phyloP scores from a whole-genome alignment of 2,888 invertebrate genomes.

The Phengaris arion region DNA sequence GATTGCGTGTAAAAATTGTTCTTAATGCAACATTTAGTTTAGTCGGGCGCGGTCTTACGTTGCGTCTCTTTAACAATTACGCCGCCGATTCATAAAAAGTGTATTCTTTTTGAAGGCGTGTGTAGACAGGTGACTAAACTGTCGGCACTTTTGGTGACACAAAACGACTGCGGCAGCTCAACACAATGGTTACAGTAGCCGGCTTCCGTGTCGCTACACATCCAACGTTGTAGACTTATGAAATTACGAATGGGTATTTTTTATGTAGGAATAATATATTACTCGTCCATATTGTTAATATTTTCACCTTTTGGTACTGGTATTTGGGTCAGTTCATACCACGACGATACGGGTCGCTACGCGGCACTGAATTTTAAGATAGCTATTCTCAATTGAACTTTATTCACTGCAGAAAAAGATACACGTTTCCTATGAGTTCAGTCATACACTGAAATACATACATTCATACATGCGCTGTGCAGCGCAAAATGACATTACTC shows the following conservation, averaged over 20 bases:
- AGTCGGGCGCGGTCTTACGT: not conserved
- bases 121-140: conserved; percentile 59
- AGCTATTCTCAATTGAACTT: too few relatives aligned
- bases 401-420: too few relatives aligned
- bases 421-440: too few relatives aligned
- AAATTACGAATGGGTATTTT: not conserved
- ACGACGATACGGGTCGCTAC: too few relatives aligned
- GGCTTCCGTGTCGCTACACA: conserved; percentile 62
- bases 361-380: too few relatives aligned
- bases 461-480: too few relatives aligned
- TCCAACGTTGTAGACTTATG: conserved; percentile 36
- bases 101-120: conserved; percentile 36
- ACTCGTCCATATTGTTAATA: too few relatives aligned
- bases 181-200: conserved; percentile 72
- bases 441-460: too few relatives aligned
- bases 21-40: not conserved
- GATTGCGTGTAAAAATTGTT: not conserved
- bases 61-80: not conserved
- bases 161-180: conserved; percentile 63
- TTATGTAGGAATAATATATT: too few relatives aligned
- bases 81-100: conserved; percentile 16
- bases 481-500: too few relatives aligned
- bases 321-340: too few relatives aligned
- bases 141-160: conserved; percentile 54
- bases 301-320: too few relatives aligned